Conservation (phyloP, 2,888 invertebrate genomes). For the Smittia sp. region DNA sequence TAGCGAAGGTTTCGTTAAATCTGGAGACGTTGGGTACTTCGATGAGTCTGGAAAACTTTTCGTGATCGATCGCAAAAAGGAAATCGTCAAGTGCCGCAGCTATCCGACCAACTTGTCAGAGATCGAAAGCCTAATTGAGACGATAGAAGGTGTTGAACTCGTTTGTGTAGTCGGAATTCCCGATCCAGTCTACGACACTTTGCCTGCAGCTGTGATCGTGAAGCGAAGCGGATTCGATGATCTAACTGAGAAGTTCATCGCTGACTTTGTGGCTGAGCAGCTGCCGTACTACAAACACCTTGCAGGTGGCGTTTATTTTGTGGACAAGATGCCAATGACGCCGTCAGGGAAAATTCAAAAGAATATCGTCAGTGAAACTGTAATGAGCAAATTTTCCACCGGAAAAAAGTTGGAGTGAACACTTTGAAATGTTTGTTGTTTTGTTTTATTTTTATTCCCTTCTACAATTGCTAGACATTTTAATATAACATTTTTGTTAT, state of each 20-base stretch:
- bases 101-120: slow-evolving; percentile 35
- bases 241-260: slow-evolving; percentile 21
- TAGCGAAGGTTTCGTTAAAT: slow-evolving; percentile 38
- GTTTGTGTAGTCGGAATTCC: slow-evolving; percentile 36
- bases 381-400: too few species aligned
- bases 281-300: neutral
- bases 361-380: neutral
- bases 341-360: slow-evolving; percentile 31
- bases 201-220: slow-evolving; percentile 26
- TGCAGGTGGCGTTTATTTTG: slow-evolving; percentile 25
- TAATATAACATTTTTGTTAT: too few species aligned
- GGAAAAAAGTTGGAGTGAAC: too few species aligned
- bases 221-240: neutral
- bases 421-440: too few species aligned
- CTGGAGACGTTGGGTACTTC: slow-evolving; percentile 42
- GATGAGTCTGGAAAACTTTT: slow-evolving; percentile 41
- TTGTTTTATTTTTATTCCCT: too few species aligned
- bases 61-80: slow-evolving; percentile 39
- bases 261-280: neutral
- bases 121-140: slow-evolving; percentile 35
- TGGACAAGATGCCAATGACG: slow-evolving; percentile 29
- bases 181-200: neutral
- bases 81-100: slow-evolving; percentile 37
- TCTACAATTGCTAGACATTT: too few species aligned
- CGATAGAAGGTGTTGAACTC: slow-evolving; percentile 18